Evolutionary conservation across 2,113 vertebrate genomes (phyloP), one percentile per base, ranked within the genome.

Genomic region (Upupa epops): DNA sequence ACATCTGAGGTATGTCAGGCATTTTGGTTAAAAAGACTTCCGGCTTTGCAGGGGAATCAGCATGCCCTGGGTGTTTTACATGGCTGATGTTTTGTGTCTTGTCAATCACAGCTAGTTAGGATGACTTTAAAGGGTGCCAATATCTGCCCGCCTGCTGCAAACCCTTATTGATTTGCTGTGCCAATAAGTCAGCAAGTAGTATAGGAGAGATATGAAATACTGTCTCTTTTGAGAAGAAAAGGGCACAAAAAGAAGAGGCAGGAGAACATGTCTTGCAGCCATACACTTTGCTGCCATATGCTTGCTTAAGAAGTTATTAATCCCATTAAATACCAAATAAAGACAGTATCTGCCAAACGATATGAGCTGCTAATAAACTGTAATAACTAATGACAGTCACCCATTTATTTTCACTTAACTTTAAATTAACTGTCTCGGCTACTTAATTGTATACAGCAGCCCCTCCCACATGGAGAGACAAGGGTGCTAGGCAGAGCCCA

Each of bases 301-400:
- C 40, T 71, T 86, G 37, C 87, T 96, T 69, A 81, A 77, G 78
- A 80, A 87, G 46, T 86, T 82, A 92, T 82, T 87, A 94, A 96
- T 93, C 74, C 78, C 42, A 69, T 90, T 95, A 93, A 90, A 93
- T 18, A 79, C n/a, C 3, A 0, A 78, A 90, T 86, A 89, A 90
- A 89, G 94, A 49, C 81, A 36, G 40, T 69, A 90, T 79, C 84
- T 84, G 92, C 81, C 91, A 63, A 85, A 94, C 74, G 86, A 84
- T 36, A 90, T 46, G 81, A 94, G 91, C 59, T 0, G 6, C 89
- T 95, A 95, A 96, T 90, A 92, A 96, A 91, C 78, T 85, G 74
- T 61, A 92, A 94, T 89, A 87, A 91, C 77, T 91, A 86, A 94
- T 95, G 89, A 89, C 81, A 64, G 64, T 71, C 77, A 78, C 31